Evolutionary conservation across 2,113 vertebrate genomes (phyloP).

Genomic region (Scalopus aquaticus): DNA sequence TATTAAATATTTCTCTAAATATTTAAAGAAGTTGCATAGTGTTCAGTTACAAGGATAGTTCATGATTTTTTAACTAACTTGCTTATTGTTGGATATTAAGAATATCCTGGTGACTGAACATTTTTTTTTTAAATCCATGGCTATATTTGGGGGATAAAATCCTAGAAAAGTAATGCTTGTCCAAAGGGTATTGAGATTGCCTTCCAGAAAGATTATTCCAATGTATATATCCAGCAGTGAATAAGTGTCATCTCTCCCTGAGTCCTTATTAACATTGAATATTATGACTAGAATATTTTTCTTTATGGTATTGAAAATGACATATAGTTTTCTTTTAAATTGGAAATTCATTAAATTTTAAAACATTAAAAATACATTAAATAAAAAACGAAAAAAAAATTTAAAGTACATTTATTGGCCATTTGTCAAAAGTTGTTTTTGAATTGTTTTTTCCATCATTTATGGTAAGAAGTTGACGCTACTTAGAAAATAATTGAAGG

Average conservation of each 20-base stretch:
- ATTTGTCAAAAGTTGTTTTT: slow-evolving; percentile 36
- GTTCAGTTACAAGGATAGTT: slow-evolving; percentile 29
- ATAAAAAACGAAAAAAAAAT: no score
- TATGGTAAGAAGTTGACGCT: slow-evolving; percentile 1
- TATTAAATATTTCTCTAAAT: slow-evolving; percentile 30
- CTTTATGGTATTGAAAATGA: not conserved
- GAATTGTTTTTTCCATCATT: not conserved
- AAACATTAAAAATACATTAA: no score
- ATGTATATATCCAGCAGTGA: not conserved
- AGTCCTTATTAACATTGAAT: slow-evolving; percentile 21
- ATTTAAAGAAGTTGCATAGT: slow-evolving; percentile 15
- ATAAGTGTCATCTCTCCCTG: not conserved
- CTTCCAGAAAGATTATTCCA: slow-evolving; percentile 20
- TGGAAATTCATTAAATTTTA: slow-evolving; percentile 36
- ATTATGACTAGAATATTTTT: slow-evolving; percentile 6
- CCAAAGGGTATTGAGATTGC: slow-evolving; percentile 1
- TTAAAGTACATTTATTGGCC: not conserved
- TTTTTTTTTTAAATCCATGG: not conserved
- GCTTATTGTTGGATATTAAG: slow-evolving; percentile 19
- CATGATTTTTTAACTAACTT: slow-evolving; percentile 7
- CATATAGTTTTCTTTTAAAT: not conserved
- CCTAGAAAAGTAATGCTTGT: not conserved
- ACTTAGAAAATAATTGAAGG: not conserved
- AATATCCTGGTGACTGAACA: not conserved
- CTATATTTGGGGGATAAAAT: not conserved